These are phyloP conservation scores for Girardia tigrina DNA, from an alignment of 2,888 invertebrate genomes.

Conservation along the genomic window DNA sequence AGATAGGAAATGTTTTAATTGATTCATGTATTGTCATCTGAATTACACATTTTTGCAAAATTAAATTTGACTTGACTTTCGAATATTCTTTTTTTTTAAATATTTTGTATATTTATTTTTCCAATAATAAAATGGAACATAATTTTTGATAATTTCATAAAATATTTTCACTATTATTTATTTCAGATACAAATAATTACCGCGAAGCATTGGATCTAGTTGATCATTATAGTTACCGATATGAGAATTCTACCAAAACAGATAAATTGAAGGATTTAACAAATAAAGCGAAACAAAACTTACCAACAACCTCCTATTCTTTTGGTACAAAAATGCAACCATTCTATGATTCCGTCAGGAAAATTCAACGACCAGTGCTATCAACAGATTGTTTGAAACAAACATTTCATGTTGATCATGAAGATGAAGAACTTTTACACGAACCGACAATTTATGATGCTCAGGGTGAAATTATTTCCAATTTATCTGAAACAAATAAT, in stretches of 20 bases:
- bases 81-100: too few species aligned
- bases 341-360: background rate
- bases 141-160: too few species aligned
- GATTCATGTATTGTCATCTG: too few species aligned
- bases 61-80: too few species aligned
- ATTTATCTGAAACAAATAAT: background rate
- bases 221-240: background rate
- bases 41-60: too few species aligned
- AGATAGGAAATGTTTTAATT: too few species aligned
- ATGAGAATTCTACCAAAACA: background rate
- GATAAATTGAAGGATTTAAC: background rate
- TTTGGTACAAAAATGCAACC: background rate
- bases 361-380: background rate
- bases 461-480: background rate
- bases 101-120: too few species aligned
- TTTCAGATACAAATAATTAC: too few species aligned
- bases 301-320: background rate
- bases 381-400: background rate
- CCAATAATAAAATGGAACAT: too few species aligned
- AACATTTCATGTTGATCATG: background rate
- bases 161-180: too few species aligned
- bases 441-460: background rate
- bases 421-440: background rate
- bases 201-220: too few species aligned
- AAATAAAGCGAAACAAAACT: background rate